Evolutionary conservation across 2,888 invertebrate species (phyloP), one percentile per base, ranked within the genome.

Genomic region (Incurvaria masculella): DNA sequence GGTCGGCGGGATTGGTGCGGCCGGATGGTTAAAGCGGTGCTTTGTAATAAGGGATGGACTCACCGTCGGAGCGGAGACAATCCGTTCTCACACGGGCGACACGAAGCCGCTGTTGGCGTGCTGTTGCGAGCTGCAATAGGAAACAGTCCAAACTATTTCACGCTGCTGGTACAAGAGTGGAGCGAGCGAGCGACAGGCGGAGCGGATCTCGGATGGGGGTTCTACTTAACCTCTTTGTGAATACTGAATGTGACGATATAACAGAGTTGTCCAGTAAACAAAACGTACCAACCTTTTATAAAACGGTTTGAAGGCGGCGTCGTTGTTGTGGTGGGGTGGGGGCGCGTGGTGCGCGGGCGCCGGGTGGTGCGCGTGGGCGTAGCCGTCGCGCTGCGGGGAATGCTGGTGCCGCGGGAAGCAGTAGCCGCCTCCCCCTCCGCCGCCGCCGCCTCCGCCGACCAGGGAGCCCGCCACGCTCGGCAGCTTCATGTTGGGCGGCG

Each of bases 401-500:
- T 84, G 73, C 63, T 81, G 74, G 59, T 80, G 72, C 64, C 76
- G 64, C 47, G 72, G 66, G 61, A 75, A 78, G 65, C 72, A 75
- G 73, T 80, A 82, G 65, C 76, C 79, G 61, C 63, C 70, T 69
- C 66, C 72, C 72, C 68, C 66, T 72, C 79, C 78, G 66, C 76
- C 71, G 51, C 76, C 79, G 10, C 6, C 10, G 23, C 60, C n/a
- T 66, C 82, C 83, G 74, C 84, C 82, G 69, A 87, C 83, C 59
- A 88, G 81, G 61, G 84, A 87, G 71, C 85, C 86, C 66, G 86
- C 85, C 59, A 87, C 88, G 70, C 87, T 89, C 63, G 90, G 88
- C 64, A 92, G 83, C 74, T 94, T 94, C 91, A 94, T 91, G 79
- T 90, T 94, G 67, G 94, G 94, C 56, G 94, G 94, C 56, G 94